Base-by-base conservation (phyloP, 2,888 invertebrate species). In the Mesodorylaimus sp. region DNA sequence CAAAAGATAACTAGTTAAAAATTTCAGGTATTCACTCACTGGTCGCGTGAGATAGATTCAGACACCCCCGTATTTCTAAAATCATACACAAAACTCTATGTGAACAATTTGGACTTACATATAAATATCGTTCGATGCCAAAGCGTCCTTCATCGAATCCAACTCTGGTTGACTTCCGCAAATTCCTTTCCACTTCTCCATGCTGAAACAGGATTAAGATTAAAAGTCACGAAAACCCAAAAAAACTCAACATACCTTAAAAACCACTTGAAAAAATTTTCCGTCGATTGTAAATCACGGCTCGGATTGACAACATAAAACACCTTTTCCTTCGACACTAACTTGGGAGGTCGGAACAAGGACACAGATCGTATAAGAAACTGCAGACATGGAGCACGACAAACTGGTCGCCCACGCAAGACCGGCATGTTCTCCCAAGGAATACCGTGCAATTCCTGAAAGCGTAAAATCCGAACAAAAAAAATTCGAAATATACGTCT, bases 401-500 rank as follows among this genome's bases (percentile, higher is more conserved):
- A 76, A 0, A 81, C 77, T 0, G 81, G 77, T 44, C 81, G 77
- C n/a, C 73, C 68, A 52, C 70, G 69, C 13, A 84, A 60, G 16
- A 78, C 68, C 0, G 77, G 75, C 50, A 83, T 69, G 54, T 76
- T 77, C 68, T 86, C 85, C 79, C 83, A 84, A 0, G 85, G 83
- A 51, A 85, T 74, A 49, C 75, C 73, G 68, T 84, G 83, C 16
- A 84, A 66, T 58, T 73, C 71, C 81, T 82, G 62, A 37, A 69
- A 66, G 53, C 55, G 55, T 53, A 50, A 37, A 28, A 29, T 16
- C 32, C 16, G 32, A 32, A 32, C 7, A 10, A 41, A 47, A 13
- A 45, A 19, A 36, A 23, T n/a, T n/a, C 32, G 32, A 32, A 32
- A 32, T 32, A 7, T 32, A 32, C 16, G n/a, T n/a, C n/a, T n/a